Evolutionary conservation across 2,113 vertebrate species (phyloP), one percentile per base, ranked within the genome.

Genomic region (Bolborhynchus lineola): DNA sequence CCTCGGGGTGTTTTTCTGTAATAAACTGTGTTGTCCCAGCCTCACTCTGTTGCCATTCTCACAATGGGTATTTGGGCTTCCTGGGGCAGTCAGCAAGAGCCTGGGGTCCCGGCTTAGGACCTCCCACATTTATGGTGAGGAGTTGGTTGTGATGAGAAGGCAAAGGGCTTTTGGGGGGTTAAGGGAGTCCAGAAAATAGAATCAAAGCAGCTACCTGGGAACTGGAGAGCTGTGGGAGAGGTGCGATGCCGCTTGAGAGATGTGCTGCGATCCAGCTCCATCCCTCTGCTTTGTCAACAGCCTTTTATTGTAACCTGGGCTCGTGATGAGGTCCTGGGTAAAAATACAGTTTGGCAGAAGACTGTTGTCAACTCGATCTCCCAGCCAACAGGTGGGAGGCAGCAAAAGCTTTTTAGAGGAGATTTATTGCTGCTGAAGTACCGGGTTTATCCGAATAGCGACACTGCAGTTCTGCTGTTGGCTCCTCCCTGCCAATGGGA

Each of bases 331-430:
- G 53, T 25, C 87, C 82, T 59, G 88, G 93, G n/a, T 96, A 49
- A 95, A 96, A 95, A 92, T 52, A 90, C 57, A 39, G 13, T 31
- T 49, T 60, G 92, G 92, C 92, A 84, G 72, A 41, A 83, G 88
- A 6, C n/a, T 94, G 82, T n/a, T 65, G 90, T 84, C 80, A 21
- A 3, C 65, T 82, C 72, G 62, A 89, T 77, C 81, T 89, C 91
- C n/a, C 81, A 62, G 81, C 74, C 88, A 91, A 47, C 92, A 92
- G 93, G 93, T 96, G 96, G 93, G 96, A 96, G 94, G 95, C 95
- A 92, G 95, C 91, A 96, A 17, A 88, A 64, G 88, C 93, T 79
- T 85, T 26, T 47, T 8, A 14, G 92, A 85, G 74, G 78, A 94
- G 93, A 94, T 91, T 91, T 65, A 80, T 42, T 81, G 91, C 77